Base-by-base conservation (phyloP, 2,113 vertebrate species). In the Otis tarda region DNA sequence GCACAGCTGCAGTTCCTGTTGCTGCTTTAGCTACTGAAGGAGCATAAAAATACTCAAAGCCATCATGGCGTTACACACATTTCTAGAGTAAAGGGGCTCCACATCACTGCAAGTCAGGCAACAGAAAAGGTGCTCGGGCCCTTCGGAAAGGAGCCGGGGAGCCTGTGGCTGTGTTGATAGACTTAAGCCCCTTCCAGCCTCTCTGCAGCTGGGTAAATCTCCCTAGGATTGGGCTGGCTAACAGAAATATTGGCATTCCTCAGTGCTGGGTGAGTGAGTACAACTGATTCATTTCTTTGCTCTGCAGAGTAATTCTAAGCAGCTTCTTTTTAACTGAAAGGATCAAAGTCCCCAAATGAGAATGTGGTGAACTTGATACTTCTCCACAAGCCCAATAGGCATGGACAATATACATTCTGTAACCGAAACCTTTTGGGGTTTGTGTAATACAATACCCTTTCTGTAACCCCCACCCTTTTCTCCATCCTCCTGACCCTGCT, bases 371-470 rank as follows among this genome's bases (percentile, higher is more conserved):
- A 97, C 96, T 96, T 83, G 93, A 97, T 97, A 97, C 94, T 87
- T 91, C 93, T 95, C 94, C 95, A 45, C 91, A 94, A 94, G 94
- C 91, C 97, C 90, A 95, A 95, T 95, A 95, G 97, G 93, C 96
- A 97, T 81, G 87, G 96, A 95, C 94, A 97, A 97, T 97, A 95
- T 97, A 95, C 94, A 74, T 96, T 97, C 94, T 95, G 94, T 97
- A 97, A 97, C 95, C 67, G 7, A 97, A 96, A 86, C 97, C 94
- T 95, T 95, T 96, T 90, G 92, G 94, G 96, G 94, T 95, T 96
- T 90, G 91, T 87, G 97, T 96, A 97, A 97, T 83, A 91, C 93
- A 95, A 97, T 97, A 89, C 92, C 87, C 87, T 91, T 93, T 94
- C 95, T 95, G 89, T 87, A 90, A 85, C 93, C 94, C 91, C 95